Percentiles rank a stretch among this genome's conserved stretches.
Conservation (phyloP, 2,113 vertebrate genomes). For the Scopus umbretta region DNA sequence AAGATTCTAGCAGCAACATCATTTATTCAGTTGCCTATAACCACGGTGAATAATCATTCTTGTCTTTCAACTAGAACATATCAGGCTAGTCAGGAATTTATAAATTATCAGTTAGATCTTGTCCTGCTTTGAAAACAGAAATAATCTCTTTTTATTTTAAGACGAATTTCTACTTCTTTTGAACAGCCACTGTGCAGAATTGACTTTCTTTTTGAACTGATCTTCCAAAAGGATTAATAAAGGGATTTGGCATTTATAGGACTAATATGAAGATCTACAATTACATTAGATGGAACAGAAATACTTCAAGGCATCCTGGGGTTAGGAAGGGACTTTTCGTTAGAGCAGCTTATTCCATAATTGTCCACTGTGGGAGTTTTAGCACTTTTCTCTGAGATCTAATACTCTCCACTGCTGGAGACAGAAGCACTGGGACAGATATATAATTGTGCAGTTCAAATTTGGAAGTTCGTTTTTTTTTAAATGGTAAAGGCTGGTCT, state of each 20-base stretch:
- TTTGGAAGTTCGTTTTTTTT: neutral
- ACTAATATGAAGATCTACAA: slow-evolving; percentile 23
- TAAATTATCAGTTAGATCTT: neutral
- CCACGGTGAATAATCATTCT: neutral
- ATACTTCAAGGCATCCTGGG: slow-evolving; percentile 15
- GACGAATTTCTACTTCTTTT: neutral
- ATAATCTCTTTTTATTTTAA: neutral
- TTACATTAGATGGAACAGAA: slow-evolving; percentile 18
- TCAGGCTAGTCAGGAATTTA: neutral
- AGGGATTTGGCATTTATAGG: slow-evolving; percentile 13
- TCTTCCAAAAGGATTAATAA: slow-evolving; percentile 20
- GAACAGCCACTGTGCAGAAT: neutral
- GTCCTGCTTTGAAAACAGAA: neutral
- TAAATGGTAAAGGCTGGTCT: neutral
- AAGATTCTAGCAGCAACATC: neutral
- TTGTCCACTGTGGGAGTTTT: slow-evolving; percentile 55
- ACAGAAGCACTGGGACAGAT: neutral
- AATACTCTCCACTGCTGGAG: slow-evolving; percentile 50
- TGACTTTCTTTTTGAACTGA: too few species aligned
- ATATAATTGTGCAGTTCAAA: neutral
- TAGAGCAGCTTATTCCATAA: slow-evolving; percentile 44
- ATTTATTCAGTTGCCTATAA: neutral
- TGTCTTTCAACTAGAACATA: neutral
- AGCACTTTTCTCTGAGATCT: slow-evolving; percentile 27
- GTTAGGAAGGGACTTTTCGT: slow-evolving; percentile 13